Conservation (phyloP, 2,888 invertebrate genomes). For the Drosophila meridionalis region DNA sequence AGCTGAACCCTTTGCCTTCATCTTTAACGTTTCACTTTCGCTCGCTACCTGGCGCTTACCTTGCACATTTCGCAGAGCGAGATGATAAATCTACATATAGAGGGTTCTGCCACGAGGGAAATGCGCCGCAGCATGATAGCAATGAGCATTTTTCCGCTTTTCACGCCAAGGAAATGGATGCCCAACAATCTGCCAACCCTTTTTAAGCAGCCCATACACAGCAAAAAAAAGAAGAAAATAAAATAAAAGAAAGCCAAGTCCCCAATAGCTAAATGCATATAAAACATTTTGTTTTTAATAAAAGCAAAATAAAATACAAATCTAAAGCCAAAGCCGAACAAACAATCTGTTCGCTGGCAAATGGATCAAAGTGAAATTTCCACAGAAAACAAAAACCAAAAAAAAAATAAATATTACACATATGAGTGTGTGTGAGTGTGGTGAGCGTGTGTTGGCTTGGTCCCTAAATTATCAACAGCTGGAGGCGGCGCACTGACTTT, state of each 20-base stretch:
- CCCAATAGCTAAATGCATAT: slow-evolving; percentile 51
- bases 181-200: slow-evolving; percentile 14
- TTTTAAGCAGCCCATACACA: slow-evolving; percentile 28
- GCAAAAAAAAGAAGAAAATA: background rate
- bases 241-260: slow-evolving; percentile 46
- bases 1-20: background rate
- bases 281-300: slow-evolving; percentile 77
- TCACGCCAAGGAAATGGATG: slow-evolving; percentile 46
- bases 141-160: slow-evolving; percentile 30
- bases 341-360: slow-evolving; percentile 59
- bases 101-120: slow-evolving; percentile 41
- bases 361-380: slow-evolving; percentile 76
- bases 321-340: slow-evolving; percentile 53
- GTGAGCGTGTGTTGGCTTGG: slow-evolving; percentile 32
- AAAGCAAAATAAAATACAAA: slow-evolving; percentile 51
- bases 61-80: slow-evolving; percentile 22
- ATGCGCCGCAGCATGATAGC: slow-evolving; percentile 33
- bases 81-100: slow-evolving; percentile 14
- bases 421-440: slow-evolving; percentile 17
- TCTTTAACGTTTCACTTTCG: background rate
- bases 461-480: slow-evolving; percentile 75
- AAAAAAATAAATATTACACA: slow-evolving; percentile 20
- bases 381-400: slow-evolving; percentile 35
- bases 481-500: slow-evolving; percentile 64
- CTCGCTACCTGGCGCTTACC: slow-evolving; percentile 18